A percentile compares a stretch with the other conserved stretches of the same genome.
Conservation (phyloP, 92 coral and sea anemone genomes). For the Pocillopora grandis region DNA sequence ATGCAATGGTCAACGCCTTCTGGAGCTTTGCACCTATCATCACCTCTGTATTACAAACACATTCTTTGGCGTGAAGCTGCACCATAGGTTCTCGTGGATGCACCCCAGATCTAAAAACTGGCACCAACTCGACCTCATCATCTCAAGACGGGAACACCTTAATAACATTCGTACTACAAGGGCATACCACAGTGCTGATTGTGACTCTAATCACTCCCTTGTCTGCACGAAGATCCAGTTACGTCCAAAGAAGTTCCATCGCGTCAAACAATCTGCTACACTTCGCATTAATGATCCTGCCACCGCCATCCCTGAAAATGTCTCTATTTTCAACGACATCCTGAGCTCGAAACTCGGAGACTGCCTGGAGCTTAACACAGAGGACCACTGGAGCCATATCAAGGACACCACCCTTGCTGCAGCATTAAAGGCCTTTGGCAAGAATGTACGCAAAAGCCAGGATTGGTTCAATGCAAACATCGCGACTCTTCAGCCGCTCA, state of each 20-base stretch:
- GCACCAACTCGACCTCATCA: constrained; percentile 53
- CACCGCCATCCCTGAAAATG: constrained; percentile 35
- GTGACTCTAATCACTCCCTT: constrained; percentile 39
- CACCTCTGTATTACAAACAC: constrained; percentile 58
- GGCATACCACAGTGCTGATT: constrained; percentile 40
- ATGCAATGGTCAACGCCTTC: constrained; percentile 46
- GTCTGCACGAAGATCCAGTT: constrained; percentile 55
- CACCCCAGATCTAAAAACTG: constrained; percentile 53
- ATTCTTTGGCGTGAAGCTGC: constrained; percentile 30
- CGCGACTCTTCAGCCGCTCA: neutral
- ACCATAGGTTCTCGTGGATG: constrained; percentile 42
- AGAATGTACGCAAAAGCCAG: constrained; percentile 10
- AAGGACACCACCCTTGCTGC: constrained; percentile 40
- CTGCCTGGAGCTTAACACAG: neutral
- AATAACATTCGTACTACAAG: constrained; percentile 38
- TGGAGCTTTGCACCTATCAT: constrained; percentile 31
- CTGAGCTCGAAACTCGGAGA: constrained; percentile 18
- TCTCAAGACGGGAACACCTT: constrained; percentile 35
- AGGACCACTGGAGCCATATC: constrained; percentile 24
- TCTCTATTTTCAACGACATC: neutral
- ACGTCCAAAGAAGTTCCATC: constrained; percentile 42
- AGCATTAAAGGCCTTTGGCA: constrained; percentile 41
- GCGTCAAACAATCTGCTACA: constrained; percentile 19
- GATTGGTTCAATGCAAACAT: constrained; percentile 27
- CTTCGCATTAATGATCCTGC: constrained; percentile 37